Conservation (phyloP, 2,888 invertebrate species). For the Deilephila porcellus region DNA sequence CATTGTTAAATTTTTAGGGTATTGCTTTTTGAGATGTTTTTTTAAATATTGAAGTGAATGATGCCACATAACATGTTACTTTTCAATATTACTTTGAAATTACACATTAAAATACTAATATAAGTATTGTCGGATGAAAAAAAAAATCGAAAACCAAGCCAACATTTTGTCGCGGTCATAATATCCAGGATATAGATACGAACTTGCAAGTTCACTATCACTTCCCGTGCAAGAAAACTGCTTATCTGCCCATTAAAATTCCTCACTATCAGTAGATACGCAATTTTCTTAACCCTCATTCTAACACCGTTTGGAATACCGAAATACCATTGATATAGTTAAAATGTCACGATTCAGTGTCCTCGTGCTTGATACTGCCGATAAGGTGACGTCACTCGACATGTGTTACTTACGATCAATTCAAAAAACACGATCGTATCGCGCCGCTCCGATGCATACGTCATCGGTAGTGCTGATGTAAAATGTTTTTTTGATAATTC, state of each 20-base stretch:
- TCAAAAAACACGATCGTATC: slow-evolving; percentile 33
- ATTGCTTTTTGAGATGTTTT: background rate
- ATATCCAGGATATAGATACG: too few relatives aligned
- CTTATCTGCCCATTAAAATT: background rate
- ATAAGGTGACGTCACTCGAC: slow-evolving; percentile 39
- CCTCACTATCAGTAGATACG: background rate
- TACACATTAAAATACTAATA: too few relatives aligned
- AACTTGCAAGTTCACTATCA: too few relatives aligned
- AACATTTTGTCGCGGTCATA: too few relatives aligned
- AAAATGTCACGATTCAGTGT: slow-evolving; percentile 34
- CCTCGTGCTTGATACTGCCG: slow-evolving; percentile 39
- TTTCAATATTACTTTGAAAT: too few relatives aligned
- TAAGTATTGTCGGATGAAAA: too few relatives aligned
- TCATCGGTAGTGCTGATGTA: slow-evolving; percentile 12
- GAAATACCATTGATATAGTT: slow-evolving; percentile 9
- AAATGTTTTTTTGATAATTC: background rate
- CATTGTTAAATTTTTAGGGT: slow-evolving; percentile 5
- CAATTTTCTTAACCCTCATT: background rate
- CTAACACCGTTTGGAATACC: background rate
- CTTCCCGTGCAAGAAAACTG: too few relatives aligned
- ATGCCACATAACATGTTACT: too few relatives aligned
- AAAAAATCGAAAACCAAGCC: too few relatives aligned
- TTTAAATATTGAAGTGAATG: background rate
- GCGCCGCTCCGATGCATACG: slow-evolving; percentile 20
- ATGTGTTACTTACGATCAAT: slow-evolving; percentile 21